These are phyloP conservation scores for Spodoptera picta DNA, from an alignment of 2,888 invertebrate species.

Conservation along the genomic window DNA sequence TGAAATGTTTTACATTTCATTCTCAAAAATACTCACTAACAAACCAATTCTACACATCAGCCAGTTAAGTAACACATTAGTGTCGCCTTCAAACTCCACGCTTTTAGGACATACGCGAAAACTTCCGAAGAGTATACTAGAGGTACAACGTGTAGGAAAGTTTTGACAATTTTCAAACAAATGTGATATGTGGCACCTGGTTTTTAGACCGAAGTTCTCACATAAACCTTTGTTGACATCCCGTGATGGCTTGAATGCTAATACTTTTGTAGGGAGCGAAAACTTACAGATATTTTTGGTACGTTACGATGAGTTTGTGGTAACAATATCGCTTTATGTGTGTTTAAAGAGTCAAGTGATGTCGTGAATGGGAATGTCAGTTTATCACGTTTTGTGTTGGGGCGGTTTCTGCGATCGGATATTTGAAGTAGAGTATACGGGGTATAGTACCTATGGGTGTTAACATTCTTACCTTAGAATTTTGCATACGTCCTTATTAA, in stretches of 20 bases:
- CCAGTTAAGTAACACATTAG: slow-evolving; percentile 25
- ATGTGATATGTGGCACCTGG: slow-evolving; percentile 64
- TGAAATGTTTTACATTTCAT: no score
- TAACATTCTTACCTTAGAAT: no score
- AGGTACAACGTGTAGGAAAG: slow-evolving; percentile 46
- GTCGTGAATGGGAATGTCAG: slow-evolving; percentile 8
- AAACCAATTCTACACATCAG: slow-evolving; percentile 2
- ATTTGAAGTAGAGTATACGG: no score
- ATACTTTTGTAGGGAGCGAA: slow-evolving; percentile 54
- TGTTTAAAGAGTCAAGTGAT: slow-evolving; percentile 27
- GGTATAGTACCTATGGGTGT: no score
- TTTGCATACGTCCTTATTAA: no score
- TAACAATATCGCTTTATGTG: slow-evolving; percentile 37
- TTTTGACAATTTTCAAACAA: slow-evolving; percentile 64
- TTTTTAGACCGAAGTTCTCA: slow-evolving; percentile 60
- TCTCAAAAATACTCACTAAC: background rate
- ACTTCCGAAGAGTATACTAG: slow-evolving; percentile 50
- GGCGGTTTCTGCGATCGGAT: no score
- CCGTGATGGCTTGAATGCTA: slow-evolving; percentile 62
- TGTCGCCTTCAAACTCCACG: slow-evolving; percentile 17
- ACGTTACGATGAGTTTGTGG: slow-evolving; percentile 26
- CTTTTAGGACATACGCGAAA: slow-evolving; percentile 40
- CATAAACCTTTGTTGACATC: slow-evolving; percentile 56
- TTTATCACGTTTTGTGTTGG: background rate
- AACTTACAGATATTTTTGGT: slow-evolving; percentile 55